Conservation (phyloP, 2,113 vertebrate species). For the Pollachius pollachius region DNA sequence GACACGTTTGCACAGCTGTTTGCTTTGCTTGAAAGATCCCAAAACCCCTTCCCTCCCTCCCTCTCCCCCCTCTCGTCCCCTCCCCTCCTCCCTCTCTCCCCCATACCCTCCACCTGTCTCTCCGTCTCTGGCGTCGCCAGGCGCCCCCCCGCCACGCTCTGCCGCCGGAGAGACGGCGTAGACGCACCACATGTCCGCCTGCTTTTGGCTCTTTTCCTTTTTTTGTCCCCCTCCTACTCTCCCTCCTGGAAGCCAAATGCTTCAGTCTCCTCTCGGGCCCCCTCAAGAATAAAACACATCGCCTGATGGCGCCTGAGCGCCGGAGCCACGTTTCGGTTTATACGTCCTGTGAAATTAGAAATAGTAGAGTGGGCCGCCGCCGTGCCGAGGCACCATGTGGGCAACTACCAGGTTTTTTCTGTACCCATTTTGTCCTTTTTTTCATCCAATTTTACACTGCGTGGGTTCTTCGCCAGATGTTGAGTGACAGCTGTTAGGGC, state of each 20-base stretch:
- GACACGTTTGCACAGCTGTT: slow-evolving; percentile 45
- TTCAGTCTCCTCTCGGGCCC: slow-evolving; percentile 29
- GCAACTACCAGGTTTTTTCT: slow-evolving; percentile 7
- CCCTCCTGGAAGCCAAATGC: slow-evolving; percentile 21
- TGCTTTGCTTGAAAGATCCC: slow-evolving; percentile 27
- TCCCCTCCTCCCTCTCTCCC: background rate
- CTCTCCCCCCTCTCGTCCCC: slow-evolving; percentile 1
- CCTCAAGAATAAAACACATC: slow-evolving; percentile 13
- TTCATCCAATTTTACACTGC: background rate
- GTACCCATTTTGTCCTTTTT: slow-evolving; percentile 28
- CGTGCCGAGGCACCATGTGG: slow-evolving; percentile 17
- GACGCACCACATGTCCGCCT: slow-evolving; percentile 33
- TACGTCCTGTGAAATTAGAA: no score
- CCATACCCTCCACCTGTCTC: slow-evolving; percentile 37
- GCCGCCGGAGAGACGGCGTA: slow-evolving; percentile 15
- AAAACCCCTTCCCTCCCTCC: slow-evolving; percentile 4
- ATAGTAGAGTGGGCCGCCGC: background rate
- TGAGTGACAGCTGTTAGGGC: slow-evolving; percentile 45
- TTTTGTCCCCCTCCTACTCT: slow-evolving; percentile 28
- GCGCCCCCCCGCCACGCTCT: no score
- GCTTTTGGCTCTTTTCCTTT: slow-evolving; percentile 26
- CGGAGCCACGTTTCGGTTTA: slow-evolving; percentile 5
- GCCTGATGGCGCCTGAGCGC: slow-evolving; percentile 30
- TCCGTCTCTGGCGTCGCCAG: slow-evolving; percentile 28
- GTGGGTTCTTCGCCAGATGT: slow-evolving; percentile 40